Conservation (phyloP, 2,113 vertebrate species). For the Tamias sibiricus region DNA sequence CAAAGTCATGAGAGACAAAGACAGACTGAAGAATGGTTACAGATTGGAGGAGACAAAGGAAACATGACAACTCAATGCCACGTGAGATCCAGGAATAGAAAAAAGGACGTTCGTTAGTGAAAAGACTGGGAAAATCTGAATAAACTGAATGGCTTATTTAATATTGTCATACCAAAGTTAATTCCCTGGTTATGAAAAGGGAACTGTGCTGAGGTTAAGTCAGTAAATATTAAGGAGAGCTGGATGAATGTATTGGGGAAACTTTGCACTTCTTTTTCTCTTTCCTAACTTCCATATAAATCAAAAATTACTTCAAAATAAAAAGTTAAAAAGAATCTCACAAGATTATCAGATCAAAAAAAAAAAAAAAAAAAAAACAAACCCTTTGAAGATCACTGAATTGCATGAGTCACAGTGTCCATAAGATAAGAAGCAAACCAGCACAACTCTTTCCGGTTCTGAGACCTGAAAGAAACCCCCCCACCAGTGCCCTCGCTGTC, state of each 20-base stretch:
- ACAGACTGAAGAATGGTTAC: neutral
- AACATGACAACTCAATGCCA: neutral
- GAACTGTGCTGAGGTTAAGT: neutral
- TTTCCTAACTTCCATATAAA: neutral
- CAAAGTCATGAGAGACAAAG: constrained; percentile 38
- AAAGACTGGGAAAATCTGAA: constrained; percentile 25
- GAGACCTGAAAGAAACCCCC: neutral
- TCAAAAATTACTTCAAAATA: constrained; percentile 38
- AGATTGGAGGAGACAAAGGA: neutral
- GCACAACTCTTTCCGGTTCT: neutral
- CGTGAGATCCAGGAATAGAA: neutral
- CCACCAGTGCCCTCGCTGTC: neutral
- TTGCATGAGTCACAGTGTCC: constrained; percentile 37
- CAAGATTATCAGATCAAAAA: neutral
- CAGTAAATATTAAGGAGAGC: constrained; percentile 19
- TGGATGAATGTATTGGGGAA: neutral
- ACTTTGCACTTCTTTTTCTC: neutral
- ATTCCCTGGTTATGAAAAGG: constrained; percentile 21
- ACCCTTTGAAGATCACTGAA: neutral
- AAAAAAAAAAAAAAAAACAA: neutral
- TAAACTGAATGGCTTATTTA: neutral
- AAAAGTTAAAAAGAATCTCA: constrained; percentile 15
- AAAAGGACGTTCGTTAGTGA: neutral
- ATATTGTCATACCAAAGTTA: neutral
- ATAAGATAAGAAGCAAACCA: constrained; percentile 46